These are phyloP conservation scores for Rhagophthalmus giganteus DNA, from an alignment of 2,888 invertebrate genomes.

Conservation along the genomic window DNA sequence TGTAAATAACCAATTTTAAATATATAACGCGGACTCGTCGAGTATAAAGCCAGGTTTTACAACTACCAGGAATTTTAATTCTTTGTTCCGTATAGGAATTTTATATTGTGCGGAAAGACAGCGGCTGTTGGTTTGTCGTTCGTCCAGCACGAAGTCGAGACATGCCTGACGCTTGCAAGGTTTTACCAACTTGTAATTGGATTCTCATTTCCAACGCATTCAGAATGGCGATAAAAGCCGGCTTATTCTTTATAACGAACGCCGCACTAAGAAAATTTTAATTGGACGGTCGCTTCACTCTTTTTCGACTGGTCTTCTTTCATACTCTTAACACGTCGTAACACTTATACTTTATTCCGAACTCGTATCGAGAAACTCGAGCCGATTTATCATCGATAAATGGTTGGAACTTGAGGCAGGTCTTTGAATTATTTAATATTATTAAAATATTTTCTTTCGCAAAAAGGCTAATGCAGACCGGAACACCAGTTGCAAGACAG, in stretches of 20 bases:
- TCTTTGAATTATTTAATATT: slow-evolving; percentile 53
- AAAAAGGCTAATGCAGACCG: slow-evolving; percentile 43
- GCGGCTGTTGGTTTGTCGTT: slow-evolving; percentile 51
- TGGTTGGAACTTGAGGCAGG: slow-evolving; percentile 43
- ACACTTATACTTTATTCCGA: slow-evolving; percentile 37
- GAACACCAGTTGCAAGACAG: slow-evolving; percentile 47
- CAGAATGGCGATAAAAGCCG: slow-evolving; percentile 55
- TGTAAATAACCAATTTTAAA: slow-evolving; percentile 18
- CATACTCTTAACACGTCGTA: slow-evolving; percentile 31
- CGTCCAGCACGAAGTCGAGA: slow-evolving; percentile 52
- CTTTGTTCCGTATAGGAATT: slow-evolving; percentile 50
- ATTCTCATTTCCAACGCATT: slow-evolving; percentile 57
- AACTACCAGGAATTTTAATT: slow-evolving; percentile 54
- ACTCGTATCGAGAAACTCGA: slow-evolving; percentile 41
- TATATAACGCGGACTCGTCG: slow-evolving; percentile 11
- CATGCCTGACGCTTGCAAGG: slow-evolving; percentile 53
- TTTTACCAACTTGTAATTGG: slow-evolving; percentile 50
- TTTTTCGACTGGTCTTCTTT: slow-evolving; percentile 48
- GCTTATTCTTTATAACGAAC: slow-evolving; percentile 51
- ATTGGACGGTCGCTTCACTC: slow-evolving; percentile 53
- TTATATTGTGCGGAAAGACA: slow-evolving; percentile 49
- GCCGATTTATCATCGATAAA: slow-evolving; percentile 52
- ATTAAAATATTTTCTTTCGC: slow-evolving; percentile 51
- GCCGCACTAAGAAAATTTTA: slow-evolving; percentile 56
- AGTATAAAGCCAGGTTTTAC: slow-evolving; percentile 44